Evolutionary conservation across 2,113 vertebrate genomes (phyloP).

Genomic region (Pan paniscus): DNA sequence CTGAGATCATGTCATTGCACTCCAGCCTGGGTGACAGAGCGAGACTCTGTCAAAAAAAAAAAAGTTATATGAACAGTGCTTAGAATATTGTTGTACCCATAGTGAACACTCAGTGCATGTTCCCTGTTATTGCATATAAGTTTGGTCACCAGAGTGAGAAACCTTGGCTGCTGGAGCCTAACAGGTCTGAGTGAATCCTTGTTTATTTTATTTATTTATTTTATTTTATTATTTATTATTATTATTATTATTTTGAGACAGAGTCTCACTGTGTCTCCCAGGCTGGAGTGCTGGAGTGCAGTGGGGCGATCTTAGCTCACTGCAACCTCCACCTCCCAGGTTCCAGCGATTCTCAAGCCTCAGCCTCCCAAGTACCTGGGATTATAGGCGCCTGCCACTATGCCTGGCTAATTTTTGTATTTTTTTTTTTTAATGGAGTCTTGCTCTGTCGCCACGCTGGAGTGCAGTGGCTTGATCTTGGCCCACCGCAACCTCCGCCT

Average conservation of each 20-base stretch:
- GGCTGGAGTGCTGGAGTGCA: no score
- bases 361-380: not conserved
- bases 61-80: not conserved
- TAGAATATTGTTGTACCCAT: not conserved
- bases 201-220: no score
- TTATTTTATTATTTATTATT: no score
- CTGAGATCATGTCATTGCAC: no score
- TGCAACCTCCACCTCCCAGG: not conserved
- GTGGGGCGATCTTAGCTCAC: no score
- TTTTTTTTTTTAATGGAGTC: not conserved
- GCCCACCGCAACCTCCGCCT: no score
- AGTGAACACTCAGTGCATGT: rapidly evolving
- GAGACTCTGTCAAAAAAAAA: no score
- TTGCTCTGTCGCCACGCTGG: no score
- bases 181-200: not conserved
- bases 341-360: not conserved
- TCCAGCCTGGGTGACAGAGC: no score
- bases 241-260: not conserved
- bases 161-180: not conserved
- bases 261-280: not conserved
- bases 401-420: not conserved
- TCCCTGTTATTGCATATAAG: no score
- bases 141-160: not conserved
- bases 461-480: no score
- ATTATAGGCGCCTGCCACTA: not conserved